Base-by-base conservation (phyloP, 2,113 vertebrate genomes). In the Neoarius graeffei region DNA sequence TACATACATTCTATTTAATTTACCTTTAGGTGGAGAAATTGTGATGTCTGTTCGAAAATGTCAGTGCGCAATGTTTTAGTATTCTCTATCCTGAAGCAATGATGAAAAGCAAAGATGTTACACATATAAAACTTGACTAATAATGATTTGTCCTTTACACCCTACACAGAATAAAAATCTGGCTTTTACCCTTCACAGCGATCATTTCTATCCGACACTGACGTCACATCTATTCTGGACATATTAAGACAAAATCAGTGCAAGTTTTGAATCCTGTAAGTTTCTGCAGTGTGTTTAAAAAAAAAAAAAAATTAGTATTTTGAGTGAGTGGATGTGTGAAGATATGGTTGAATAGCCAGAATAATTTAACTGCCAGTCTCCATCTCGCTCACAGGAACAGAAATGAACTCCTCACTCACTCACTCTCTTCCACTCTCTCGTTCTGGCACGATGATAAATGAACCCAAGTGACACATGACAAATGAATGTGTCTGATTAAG, bases 401-500 rank as follows among this genome's bases (percentile, higher is more conserved):
- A 76, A 54, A 54, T 83, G 54, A 87, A 74, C 3, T 83, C 52
- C 4, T 42, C 42, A 42, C 42, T 42, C 42, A 42, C 42, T 10
- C 19, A 0, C 23, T 82, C 20, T 86, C 50, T 74, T 59, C 48
- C 42, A 13, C 84, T 57, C 27, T 14, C 27, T 77, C 23, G 17
- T 54, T 77, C 50, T 15, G 48, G 11, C 20, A 52, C 48, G 1
- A 54, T 82, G 56, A 84, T 82, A 35, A 87, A 86, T 81, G 17
- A 89, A 30, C 77, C 74, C 19, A 60, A 52, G 30, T 56, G 77
- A 30, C 56, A 69, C 42, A 30, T 81, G 81, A 89, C 81, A 60
- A 69, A 88, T 88, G 83, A 91, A 85, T n/a, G 66, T 62, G 27
- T 50, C 19, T 74, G 62, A 87, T 77, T 85, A 85, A 57, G 80